Percentiles rank a stretch among this genome's conserved stretches.
phyloP scores from a whole-genome alignment of 1,140 invertebrate species.

The Zaprionus taronus region DNA sequence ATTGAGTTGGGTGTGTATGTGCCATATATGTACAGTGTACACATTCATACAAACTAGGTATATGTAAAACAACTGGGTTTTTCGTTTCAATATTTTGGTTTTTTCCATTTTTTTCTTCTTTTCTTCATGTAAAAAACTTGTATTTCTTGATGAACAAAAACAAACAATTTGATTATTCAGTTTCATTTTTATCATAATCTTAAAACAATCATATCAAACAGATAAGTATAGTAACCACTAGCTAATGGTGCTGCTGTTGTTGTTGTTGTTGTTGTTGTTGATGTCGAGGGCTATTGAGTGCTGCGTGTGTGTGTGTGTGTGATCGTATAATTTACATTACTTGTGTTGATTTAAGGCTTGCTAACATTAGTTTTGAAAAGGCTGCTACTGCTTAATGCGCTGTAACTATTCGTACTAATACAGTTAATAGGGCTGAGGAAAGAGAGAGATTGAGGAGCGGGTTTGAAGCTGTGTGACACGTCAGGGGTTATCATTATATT shows the following conservation, averaged over 20 bases:
- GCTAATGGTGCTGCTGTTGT: conserved; percentile 39
- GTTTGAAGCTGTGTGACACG: background rate
- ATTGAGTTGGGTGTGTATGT: background rate
- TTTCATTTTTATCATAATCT: conserved; percentile 71
- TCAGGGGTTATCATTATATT: conserved; percentile 17
- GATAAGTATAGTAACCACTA: conserved; percentile 70
- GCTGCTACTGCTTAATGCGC: conserved; percentile 28
- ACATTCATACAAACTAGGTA: conserved; percentile 22
- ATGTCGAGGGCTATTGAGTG: background rate
- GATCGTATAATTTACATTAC: conserved; percentile 15
- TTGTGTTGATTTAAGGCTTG: conserved; percentile 10
- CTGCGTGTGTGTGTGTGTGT: background rate
- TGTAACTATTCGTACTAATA: conserved; percentile 28
- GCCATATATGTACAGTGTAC: conserved; percentile 7
- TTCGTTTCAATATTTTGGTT: conserved; percentile 61
- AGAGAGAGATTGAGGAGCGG: background rate
- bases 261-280: conserved; percentile 23
- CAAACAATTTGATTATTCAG: conserved; percentile 79
- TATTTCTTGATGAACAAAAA: conserved; percentile 81
- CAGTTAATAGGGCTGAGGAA: conserved; percentile 18
- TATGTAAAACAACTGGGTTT: conserved; percentile 72
- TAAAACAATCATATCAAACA: conserved; percentile 80
- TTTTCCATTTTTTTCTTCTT: conserved; percentile 57
- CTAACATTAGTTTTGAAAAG: conserved; percentile 26
- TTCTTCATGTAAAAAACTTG: conserved; percentile 81